These are phyloP conservation scores for Drosophila persimilis DNA, from an alignment of 1,140 invertebrate genomes.

Conservation along the genomic window DNA sequence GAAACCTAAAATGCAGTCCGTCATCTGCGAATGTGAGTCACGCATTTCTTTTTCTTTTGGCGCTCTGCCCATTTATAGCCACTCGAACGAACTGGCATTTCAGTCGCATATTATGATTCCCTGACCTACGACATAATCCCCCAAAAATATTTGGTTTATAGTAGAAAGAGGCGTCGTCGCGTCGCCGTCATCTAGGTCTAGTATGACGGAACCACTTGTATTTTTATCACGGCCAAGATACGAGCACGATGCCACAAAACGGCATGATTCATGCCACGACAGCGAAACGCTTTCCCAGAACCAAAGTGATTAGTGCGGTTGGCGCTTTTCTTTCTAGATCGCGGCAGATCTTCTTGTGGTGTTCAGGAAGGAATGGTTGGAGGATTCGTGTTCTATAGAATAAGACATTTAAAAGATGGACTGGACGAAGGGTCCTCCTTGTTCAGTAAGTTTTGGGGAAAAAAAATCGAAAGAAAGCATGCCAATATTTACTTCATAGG, in stretches of 20 bases:
- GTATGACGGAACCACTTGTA: conserved; percentile 61
- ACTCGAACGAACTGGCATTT: not conserved
- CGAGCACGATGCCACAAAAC: conserved; percentile 22
- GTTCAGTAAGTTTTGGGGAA: too few species aligned
- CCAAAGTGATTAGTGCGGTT: conserved; percentile 25
- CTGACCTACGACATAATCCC: conserved; percentile 68
- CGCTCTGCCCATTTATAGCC: conserved; percentile 35
- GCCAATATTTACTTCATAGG: too few species aligned
- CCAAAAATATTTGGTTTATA: conserved; percentile 18
- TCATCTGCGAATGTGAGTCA: conserved; percentile 22
- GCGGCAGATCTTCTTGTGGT: conserved; percentile 1
- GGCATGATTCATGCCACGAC: conserved; percentile 29
- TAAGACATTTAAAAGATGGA: too few species aligned
- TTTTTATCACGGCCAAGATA: conserved; percentile 46
- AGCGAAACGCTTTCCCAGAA: conserved; percentile 23
- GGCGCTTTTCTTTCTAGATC: conserved; percentile 1
- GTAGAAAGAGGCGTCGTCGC: conserved; percentile 13
- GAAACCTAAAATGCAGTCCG: conserved; percentile 39
- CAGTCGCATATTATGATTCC: conserved; percentile 31
- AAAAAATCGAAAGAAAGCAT: too few species aligned
- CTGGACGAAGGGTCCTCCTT: too few species aligned
- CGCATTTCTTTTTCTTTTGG: conserved; percentile 39
- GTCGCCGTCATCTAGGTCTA: conserved; percentile 25
- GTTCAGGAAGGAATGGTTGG: too few species aligned
- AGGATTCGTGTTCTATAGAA: too few species aligned